Evolutionary conservation across 2,888 invertebrate species (phyloP).

Genomic region (Acrobasis repandana): DNA sequence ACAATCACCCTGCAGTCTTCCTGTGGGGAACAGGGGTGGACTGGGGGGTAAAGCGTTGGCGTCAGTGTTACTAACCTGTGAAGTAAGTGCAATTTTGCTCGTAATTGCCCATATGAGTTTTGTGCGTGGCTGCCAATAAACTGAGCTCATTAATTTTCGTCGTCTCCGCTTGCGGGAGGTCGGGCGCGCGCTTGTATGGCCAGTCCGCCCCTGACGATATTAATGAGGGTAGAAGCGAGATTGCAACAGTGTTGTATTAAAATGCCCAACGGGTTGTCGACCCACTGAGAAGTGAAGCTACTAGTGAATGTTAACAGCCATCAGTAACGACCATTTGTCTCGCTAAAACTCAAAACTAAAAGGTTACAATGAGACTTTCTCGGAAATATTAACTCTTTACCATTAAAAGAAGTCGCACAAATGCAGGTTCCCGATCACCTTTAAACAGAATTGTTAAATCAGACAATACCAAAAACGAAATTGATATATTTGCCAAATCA

Average conservation of each 20-base stretch:
- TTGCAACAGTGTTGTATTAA: conserved; percentile 77
- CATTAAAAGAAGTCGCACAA: too few relatives aligned
- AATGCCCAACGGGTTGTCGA: conserved; percentile 70
- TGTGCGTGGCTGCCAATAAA: conserved; percentile 84
- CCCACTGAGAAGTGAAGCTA: conserved; percentile 74
- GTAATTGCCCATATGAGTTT: conserved; percentile 83
- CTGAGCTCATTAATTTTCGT: conserved; percentile 83
- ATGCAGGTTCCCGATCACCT: too few relatives aligned
- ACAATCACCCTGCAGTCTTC: conserved; percentile 80
- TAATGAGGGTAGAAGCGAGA: conserved; percentile 82
- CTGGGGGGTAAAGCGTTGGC: conserved; percentile 80
- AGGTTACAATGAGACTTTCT: too few relatives aligned
- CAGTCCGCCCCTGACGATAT: conserved; percentile 84
- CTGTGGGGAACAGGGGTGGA: conserved; percentile 81
- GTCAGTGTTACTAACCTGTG: conserved; percentile 82
- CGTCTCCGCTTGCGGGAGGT: conserved; percentile 81
- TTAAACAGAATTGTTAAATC: too few relatives aligned
- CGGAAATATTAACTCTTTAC: too few relatives aligned
- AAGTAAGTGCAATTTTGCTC: conserved; percentile 83
- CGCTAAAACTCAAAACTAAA: conserved; percentile 5
- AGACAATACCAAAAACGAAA: too few relatives aligned
- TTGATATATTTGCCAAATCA: too few relatives aligned
- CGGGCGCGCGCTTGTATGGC: conserved; percentile 83
- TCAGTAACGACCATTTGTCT: conserved; percentile 48
- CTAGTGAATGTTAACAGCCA: conserved; percentile 65